Conservation (phyloP, 1,140 invertebrate genomes). For the Drosophila sucinea region DNA sequence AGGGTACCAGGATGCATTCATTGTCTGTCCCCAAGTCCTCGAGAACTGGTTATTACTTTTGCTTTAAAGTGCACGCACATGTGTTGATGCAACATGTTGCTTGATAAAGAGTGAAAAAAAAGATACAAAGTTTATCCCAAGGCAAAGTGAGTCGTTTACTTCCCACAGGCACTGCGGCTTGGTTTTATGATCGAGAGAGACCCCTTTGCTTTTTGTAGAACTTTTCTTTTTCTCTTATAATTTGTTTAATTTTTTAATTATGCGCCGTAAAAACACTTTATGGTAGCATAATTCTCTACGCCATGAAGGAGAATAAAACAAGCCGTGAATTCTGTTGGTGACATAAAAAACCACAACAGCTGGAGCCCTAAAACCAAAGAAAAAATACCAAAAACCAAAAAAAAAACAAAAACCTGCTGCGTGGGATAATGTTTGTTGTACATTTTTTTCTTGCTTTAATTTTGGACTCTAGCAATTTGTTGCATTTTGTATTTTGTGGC, state of each 20-base stretch:
- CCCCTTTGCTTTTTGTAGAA: neutral
- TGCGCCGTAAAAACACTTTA: constrained; percentile 60
- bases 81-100: constrained; percentile 68
- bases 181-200: constrained; percentile 47
- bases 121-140: constrained; percentile 1
- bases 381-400: neutral
- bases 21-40: neutral
- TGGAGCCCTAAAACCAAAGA: neutral
- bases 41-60: constrained; percentile 28
- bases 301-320: constrained; percentile 16
- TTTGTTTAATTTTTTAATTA: constrained; percentile 67
- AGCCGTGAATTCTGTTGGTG: constrained; percentile 43
- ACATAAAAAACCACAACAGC: constrained; percentile 16
- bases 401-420: constrained; percentile 63
- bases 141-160: constrained; percentile 47
- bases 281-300: constrained; percentile 28
- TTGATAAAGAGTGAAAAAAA: constrained; percentile 55
- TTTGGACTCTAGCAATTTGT: constrained; percentile 41
- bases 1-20: constrained; percentile 13
- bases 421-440: constrained; percentile 57
- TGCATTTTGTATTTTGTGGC: constrained; percentile 52
- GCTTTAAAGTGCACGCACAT: constrained; percentile 52
- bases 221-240: constrained; percentile 16
- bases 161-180: constrained; percentile 30
- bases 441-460: neutral